These are phyloP conservation scores for Pyxicephalus adspersus DNA, from an alignment of 2,113 vertebrate genomes.

Conservation along the genomic window DNA sequence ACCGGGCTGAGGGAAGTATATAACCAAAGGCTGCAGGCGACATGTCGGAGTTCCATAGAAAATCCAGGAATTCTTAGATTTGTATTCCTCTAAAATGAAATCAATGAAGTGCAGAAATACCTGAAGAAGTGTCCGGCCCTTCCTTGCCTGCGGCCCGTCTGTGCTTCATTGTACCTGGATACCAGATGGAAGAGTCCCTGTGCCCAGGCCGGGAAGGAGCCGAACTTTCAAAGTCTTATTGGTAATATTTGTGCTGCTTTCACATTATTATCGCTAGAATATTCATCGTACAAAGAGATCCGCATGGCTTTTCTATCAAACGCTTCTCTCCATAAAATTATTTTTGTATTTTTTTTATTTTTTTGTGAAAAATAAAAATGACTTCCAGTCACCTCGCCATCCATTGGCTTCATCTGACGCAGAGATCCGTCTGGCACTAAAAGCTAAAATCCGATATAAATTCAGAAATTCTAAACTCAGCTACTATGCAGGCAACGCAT, in stretches of 20 bases:
- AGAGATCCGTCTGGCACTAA: background rate
- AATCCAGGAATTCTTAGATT: background rate
- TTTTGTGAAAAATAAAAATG: background rate
- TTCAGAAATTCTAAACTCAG: constrained; percentile 9
- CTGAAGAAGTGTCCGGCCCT: constrained; percentile 29
- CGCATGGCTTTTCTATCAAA: constrained; percentile 36
- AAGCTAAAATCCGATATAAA: background rate
- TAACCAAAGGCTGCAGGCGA: background rate
- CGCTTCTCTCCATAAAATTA: background rate
- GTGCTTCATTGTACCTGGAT: background rate
- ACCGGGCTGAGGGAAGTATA: background rate
- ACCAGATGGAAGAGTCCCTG: background rate
- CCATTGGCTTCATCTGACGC: background rate
- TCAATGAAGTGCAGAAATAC: constrained; percentile 53
- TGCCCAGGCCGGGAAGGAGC: background rate
- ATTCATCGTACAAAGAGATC: background rate
- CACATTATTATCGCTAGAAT: constrained; percentile 16
- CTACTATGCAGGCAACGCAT: constrained; percentile 43
- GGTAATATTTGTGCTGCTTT: constrained; percentile 38
- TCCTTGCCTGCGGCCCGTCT: constrained; percentile 18
- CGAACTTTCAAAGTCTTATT: background rate
- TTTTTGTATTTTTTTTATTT: background rate
- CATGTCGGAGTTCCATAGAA: background rate
- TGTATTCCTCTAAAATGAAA: constrained; percentile 11
- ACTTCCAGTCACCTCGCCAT: background rate